Evolutionary conservation across 35 echinoderm and acorn worm genomes (phyloP).

Genomic region (Hemicentrotus pulcherrimus): DNA sequence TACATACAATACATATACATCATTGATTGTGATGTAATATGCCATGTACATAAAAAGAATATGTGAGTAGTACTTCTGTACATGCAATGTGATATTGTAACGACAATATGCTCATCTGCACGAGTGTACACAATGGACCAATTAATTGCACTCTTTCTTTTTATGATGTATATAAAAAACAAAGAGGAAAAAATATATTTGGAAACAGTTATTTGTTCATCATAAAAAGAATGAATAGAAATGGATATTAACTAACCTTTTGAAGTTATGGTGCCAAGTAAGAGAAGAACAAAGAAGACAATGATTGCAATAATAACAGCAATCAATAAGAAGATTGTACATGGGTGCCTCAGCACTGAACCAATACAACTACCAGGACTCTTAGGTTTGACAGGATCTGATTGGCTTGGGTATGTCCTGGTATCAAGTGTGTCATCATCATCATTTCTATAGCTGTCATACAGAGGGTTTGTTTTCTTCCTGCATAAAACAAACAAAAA

Average conservation of each 20-base stretch:
- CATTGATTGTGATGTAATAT: too few species aligned
- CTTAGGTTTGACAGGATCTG: not conserved
- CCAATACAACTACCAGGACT: slow-evolving; percentile 22
- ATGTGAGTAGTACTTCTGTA: too few species aligned
- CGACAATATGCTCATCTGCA: too few species aligned
- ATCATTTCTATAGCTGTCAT: slow-evolving; percentile 33
- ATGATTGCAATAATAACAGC: not conserved
- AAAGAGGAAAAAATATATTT: too few species aligned
- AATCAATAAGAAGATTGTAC: slow-evolving; percentile 1
- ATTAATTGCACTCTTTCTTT: too few species aligned
- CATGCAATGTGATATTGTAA: too few species aligned
- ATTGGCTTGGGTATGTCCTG: not conserved
- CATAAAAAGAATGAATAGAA: not conserved
- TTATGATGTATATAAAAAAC: too few species aligned
- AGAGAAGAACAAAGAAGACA: slow-evolving; percentile 23
- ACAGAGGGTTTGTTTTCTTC: slow-evolving; percentile 25
- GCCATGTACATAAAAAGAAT: too few species aligned
- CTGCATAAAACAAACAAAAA: not conserved
- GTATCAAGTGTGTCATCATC: not conserved
- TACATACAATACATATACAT: too few species aligned
- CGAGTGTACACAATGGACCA: too few species aligned
- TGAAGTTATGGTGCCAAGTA: slow-evolving; percentile 43
- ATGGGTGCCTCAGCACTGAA: slow-evolving; percentile 25
- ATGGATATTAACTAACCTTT: not conserved
- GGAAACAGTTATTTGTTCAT: too few species aligned